These are phyloP conservation scores for Lepidochrysops patricia DNA, from an alignment of 2,888 invertebrate genomes.

Conservation along the genomic window DNA sequence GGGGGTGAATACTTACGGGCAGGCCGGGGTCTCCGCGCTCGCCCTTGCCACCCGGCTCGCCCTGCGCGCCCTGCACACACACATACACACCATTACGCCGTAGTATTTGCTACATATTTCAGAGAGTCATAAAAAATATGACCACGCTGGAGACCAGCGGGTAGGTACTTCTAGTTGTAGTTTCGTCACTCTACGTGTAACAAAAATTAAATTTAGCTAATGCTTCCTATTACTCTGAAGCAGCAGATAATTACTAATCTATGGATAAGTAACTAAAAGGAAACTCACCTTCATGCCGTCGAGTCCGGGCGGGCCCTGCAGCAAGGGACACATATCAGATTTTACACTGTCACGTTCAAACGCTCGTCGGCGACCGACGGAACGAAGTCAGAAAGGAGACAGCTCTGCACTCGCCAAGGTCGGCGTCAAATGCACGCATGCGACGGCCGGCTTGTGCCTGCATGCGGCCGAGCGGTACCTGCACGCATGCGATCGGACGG, in stretches of 20 bases:
- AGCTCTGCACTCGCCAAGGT: not conserved
- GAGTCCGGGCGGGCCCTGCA: conserved; percentile 93
- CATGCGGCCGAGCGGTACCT: conserved; percentile 9
- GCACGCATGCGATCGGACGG: not conserved
- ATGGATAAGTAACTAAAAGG: not conserved
- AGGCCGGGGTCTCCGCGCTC: conserved; percentile 94
- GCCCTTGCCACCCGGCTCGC: conserved; percentile 93
- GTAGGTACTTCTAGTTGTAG: no score
- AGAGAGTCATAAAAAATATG: no score
- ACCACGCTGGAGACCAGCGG: no score
- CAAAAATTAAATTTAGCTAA: no score
- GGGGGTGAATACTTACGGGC: conserved; percentile 79
- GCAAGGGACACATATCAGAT: conserved; percentile 61
- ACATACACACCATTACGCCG: conserved; percentile 42
- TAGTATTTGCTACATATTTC: not conserved
- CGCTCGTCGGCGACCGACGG: not conserved
- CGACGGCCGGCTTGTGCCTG: not conserved
- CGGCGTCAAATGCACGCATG: not conserved
- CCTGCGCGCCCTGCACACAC: conserved; percentile 89
- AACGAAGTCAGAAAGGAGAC: not conserved
- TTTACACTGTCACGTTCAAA: not conserved
- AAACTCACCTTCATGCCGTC: conserved; percentile 95
- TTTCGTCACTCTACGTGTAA: no score
- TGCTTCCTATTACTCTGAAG: no score
- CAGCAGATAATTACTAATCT: no score